Evolutionary conservation across 2,797 vertebrate species (phyloP), one percentile per base, ranked within the genome.

Genomic region (Sebastes nivosus): DNA sequence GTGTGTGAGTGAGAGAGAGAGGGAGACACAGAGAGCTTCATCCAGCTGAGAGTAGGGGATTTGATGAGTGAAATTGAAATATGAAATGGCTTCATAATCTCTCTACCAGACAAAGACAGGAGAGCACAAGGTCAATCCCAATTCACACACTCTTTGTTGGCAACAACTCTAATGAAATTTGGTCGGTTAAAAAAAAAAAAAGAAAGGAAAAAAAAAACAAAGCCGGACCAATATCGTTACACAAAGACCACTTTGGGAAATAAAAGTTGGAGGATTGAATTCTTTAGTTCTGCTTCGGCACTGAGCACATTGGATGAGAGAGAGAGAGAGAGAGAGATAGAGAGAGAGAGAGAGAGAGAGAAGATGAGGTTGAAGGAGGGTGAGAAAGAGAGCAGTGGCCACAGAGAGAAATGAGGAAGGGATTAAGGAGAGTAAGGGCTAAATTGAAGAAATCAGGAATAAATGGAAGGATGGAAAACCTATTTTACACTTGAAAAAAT

Each of bases 41-140:
- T 91, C 74, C 81, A 70, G 64, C 78, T 77, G 88, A 89, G 72
- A 69, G 82, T 16, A 38, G 57, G 63, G 91, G 88, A 90, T 92
- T 90, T 92, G 83, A 84, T 52, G 88, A 75, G 81, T 77, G 74
- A 88, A 89, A 86, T 70, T 89, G 82, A 92, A 91, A 92, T 84
- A 79, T 91, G 90, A 92, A 93, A 93, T 90, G 89, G 84, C 83
- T 80, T 86, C 80, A 79, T 90, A 92, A 93, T 90, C 90, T 90
- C 67, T 58, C 38, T 58, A 66, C 80, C 84, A 89, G 87, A 91
- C 88, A 91, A 85, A 90, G 84, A 77, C 27, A 3, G 27, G 57
- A 64, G 83, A 67, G 72, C 67, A 63, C 4, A 4, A 75, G 88
- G 89, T 89, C 88, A 84, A 69, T 68, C 86, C 79, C 79, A 67